Evolutionary conservation across 2,888 invertebrate genomes (phyloP), one percentile per base, ranked within the genome.

Genomic region (Andrena fulva): DNA sequence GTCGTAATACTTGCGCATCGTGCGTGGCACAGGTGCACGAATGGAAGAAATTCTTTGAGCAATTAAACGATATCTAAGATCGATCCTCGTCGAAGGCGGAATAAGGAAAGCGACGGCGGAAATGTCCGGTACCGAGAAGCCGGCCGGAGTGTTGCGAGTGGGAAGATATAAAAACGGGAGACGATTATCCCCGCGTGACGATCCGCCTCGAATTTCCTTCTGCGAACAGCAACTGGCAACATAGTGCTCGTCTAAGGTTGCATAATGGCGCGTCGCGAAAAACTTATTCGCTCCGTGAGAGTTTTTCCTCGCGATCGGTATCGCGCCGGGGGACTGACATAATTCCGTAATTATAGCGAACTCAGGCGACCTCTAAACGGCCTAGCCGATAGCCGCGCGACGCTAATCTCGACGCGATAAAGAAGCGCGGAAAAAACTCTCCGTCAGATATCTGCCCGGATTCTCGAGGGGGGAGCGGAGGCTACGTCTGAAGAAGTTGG

Each of bases 21-120:
- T 76, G 67, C 71, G 78, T 68, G 73, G 77, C 73, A 73, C 66
- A 62, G 54, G 50, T 72, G 75, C 76, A 82, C 78, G 63, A 42
- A 84, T 92, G 92, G 92, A 92, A 92, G 92, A 91, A 90, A 90
- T 90, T 87, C 71, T 91, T 92, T 92, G 92, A 92, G 92, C 92
- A 92, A 92, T 91, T 92, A 80, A 89, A 89, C 85, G 84, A 89
- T 90, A 85, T 89, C 82, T 66, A 69, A 68, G 68, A 86, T 81
- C 80, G 80, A 64, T 64, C 68, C 74, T 59, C 71, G 68, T 72
- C 35, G 33, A 24, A 75, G 56, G 66, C 69, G 73, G 60, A 52
- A 62, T 16, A 16, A 52, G 66, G 56, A 62, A 31, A 50, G 2
- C 71, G 52, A 42, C 20, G 12, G 3, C 63, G 64, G 78, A 79